Conservation (phyloP, 1,140 invertebrate genomes). For the Drosophila kohkoa region DNA sequence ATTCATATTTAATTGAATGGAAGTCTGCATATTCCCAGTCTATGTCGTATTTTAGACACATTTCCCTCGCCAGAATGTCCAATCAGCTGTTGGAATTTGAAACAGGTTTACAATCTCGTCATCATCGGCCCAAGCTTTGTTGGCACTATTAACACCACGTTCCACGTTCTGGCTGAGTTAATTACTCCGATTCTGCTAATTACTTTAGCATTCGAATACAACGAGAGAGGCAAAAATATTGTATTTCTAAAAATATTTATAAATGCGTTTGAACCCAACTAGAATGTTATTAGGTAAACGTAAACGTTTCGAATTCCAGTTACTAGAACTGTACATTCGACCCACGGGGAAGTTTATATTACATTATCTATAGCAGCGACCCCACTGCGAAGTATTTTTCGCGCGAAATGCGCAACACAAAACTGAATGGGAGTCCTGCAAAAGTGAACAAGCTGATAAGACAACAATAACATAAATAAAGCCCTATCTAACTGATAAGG, state of each 20-base stretch:
- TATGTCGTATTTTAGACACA: background rate
- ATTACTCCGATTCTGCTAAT: constrained; percentile 9
- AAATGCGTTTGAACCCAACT: no score
- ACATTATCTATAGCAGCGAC: constrained; percentile 18
- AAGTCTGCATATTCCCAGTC: background rate
- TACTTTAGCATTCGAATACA: background rate
- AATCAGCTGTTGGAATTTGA: constrained; percentile 1
- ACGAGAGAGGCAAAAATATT: no score
- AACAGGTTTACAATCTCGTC: constrained; percentile 4
- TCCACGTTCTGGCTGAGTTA: constrained; percentile 7
- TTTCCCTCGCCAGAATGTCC: background rate
- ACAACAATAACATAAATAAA: constrained; percentile 40
- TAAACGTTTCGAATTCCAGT: no score
- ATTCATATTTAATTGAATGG: background rate
- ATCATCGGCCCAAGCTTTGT: background rate
- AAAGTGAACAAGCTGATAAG: constrained; percentile 50
- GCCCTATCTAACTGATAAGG: constrained; percentile 47
- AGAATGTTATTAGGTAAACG: no score
- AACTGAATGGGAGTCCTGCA: constrained; percentile 58
- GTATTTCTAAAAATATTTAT: no score
- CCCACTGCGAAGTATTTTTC: constrained; percentile 38
- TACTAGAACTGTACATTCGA: constrained; percentile 14
- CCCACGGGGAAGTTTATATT: constrained; percentile 19
- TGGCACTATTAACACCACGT: background rate
- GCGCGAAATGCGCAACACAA: constrained; percentile 33